Evolutionary conservation across 1,140 invertebrate genomes (phyloP), one percentile per base, ranked within the genome.

Genomic region (Cryptotermes secundus): DNA sequence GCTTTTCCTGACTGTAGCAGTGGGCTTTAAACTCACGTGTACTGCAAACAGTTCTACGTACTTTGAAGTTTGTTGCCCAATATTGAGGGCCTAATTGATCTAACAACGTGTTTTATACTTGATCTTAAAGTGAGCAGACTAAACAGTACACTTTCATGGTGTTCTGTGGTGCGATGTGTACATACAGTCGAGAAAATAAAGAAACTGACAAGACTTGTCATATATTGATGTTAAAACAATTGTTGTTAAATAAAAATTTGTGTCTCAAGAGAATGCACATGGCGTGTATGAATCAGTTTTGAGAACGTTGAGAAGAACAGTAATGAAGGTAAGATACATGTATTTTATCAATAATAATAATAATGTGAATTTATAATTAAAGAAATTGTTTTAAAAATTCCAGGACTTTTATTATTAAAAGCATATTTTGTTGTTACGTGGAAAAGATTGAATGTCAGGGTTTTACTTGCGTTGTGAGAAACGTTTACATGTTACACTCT

Each of bases 341-440:
- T 82, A 82, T 82, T 82, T 82, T 82, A 82, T 82, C 81, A 82
- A 82, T 82, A 16, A 82, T n/a, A n/a, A n/a, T n/a, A 80, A 80
- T 72, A 82, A 82, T 82, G 81, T 82, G 81, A 82, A 82, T 82
- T 82, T 82, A 53, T 82, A 82, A 82, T 82, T 82, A 82, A 82
- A 82, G 42, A 82, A 82, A 31, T 82, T 82, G 81, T 82, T 82
- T 53, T 45, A 82, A 82, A 82, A 53, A 82, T 49, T 14, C 7
- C 7, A 16, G 53, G 53, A 59, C 53, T 59, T 59, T 59, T 59
- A 14, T 59, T 19, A 59, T 1, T 19, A n/a, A 19, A 1, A 59
- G 24, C 24, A 14, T 42, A 42, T 42, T 42, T 42, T 12, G 16
- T 42, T 42, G 16, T 12, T 42, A 42, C 38, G 16, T 12, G 38